phyloP scores from a whole-genome alignment of 1,140 invertebrate genomes.

The Drosophila trapezifrons region DNA sequence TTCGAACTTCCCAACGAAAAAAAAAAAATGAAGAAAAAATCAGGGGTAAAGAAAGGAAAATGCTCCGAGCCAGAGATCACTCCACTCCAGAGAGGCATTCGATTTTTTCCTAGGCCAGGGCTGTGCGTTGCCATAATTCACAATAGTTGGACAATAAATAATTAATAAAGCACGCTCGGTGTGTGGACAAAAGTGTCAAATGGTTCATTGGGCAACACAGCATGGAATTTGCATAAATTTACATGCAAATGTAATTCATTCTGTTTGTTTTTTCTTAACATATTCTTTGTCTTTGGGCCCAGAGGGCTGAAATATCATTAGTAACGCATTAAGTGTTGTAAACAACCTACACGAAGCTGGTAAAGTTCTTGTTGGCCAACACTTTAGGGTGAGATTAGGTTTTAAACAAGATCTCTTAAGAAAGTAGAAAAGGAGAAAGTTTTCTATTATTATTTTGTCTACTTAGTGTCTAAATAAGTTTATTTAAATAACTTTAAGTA shows the following conservation, averaged over 20 bases:
- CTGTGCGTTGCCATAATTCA: constrained; percentile 69
- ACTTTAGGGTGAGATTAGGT: constrained; percentile 21
- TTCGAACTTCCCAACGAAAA: constrained; percentile 44
- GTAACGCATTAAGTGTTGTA: constrained; percentile 39
- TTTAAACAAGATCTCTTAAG: not conserved
- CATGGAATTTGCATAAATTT: constrained; percentile 77
- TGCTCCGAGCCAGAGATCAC: constrained; percentile 59
- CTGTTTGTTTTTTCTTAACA: constrained; percentile 25
- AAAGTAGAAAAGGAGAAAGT: constrained; percentile 24
- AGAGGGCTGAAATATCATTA: constrained; percentile 54
- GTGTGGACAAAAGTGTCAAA: constrained; percentile 79
- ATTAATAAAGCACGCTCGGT: constrained; percentile 70
- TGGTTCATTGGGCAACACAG: constrained; percentile 74
- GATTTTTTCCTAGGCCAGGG: constrained; percentile 40
- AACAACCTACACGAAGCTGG: constrained; percentile 39
- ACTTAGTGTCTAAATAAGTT: not conserved
- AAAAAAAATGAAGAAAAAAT: constrained; percentile 34
- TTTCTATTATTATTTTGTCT: not conserved
- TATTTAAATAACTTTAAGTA: not conserved
- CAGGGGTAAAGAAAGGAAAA: constrained; percentile 59
- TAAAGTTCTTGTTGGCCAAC: constrained; percentile 42
- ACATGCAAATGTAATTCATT: constrained; percentile 57
- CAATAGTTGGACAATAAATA: constrained; percentile 73
- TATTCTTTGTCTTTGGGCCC: constrained; percentile 10
- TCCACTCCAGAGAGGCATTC: constrained; percentile 29